Percentiles rank a stretch among this genome's conserved stretches.
phyloP scores from a whole-genome alignment of 2,888 invertebrate genomes.

The Meteorus colon region DNA sequence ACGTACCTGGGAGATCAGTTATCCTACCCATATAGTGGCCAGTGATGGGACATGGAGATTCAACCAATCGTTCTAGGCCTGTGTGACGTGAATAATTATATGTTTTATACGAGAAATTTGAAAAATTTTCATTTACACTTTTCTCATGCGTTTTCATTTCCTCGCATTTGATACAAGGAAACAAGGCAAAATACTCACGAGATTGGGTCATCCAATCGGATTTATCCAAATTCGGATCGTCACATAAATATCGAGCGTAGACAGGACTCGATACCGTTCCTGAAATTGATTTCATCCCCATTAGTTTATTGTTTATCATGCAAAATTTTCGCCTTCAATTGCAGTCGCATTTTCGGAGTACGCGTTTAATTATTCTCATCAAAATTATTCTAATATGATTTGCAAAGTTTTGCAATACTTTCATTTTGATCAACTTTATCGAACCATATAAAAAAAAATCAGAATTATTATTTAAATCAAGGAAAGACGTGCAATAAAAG shows the following conservation, averaged over 20 bases:
- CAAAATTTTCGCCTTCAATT: not conserved
- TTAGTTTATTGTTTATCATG: not conserved
- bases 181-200: slow-evolving; percentile 72
- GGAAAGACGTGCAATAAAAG: no score
- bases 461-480: no score
- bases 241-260: slow-evolving; percentile 73
- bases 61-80: slow-evolving; percentile 72
- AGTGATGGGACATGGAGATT: slow-evolving; percentile 79
- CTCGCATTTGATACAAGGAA: not conserved
- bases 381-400: no score
- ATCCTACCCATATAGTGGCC: slow-evolving; percentile 80
- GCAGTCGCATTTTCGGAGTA: no score
- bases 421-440: no score
- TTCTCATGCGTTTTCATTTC: not conserved
- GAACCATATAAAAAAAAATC: no score
- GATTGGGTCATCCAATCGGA: slow-evolving; percentile 79
- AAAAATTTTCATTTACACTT: not conserved
- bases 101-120: slow-evolving; percentile 48
- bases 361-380: no score
- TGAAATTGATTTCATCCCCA: slow-evolving; percentile 47
- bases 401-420: no score
- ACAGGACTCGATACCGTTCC: slow-evolving; percentile 68
- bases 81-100: slow-evolving; percentile 43
- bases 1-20: slow-evolving; percentile 77
- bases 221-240: slow-evolving; percentile 74